Evolutionary conservation across 2,113 vertebrate species (phyloP).

Genomic region (Lophius piscatorius): DNA sequence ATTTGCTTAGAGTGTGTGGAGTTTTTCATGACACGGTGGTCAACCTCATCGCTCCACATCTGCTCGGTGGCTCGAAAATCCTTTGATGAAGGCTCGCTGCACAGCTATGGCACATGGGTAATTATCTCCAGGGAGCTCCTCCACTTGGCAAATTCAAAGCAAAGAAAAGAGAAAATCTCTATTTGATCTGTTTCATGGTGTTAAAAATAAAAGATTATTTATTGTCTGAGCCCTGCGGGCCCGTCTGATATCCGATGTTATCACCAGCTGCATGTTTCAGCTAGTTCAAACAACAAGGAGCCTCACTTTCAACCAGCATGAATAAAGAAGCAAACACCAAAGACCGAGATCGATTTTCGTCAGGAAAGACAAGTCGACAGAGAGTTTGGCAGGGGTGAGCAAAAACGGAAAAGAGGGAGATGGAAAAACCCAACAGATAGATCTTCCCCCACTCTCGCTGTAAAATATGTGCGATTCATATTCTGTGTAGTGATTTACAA

Average conservation of each 20-base stretch:
- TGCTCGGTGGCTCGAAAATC: constrained; percentile 48
- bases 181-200: constrained; percentile 4
- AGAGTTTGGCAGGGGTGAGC: background rate
- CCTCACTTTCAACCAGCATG: constrained; percentile 1
- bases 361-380: constrained; percentile 1
- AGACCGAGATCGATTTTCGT: background rate
- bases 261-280: constrained; percentile 33
- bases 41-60: constrained; percentile 63
- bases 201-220: constrained; percentile 33
- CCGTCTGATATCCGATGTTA: constrained; percentile 44
- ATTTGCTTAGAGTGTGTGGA: constrained; percentile 42
- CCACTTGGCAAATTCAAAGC: constrained; percentile 30
- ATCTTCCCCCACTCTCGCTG: too few species aligned
- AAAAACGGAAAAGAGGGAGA: background rate
- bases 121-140: constrained; percentile 51
- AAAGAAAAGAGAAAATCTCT: constrained; percentile 20
- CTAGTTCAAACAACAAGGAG: constrained; percentile 27
- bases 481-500: too few species aligned
- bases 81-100: constrained; percentile 50
- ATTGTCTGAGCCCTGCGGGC: constrained; percentile 18
- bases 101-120: constrained; percentile 46
- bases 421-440: too few species aligned
- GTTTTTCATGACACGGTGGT: constrained; percentile 63
- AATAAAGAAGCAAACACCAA: constrained; percentile 10
- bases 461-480: too few species aligned